These are phyloP conservation scores for Bubo scandiacus DNA, from an alignment of 2,113 vertebrate species.

Conservation along the genomic window DNA sequence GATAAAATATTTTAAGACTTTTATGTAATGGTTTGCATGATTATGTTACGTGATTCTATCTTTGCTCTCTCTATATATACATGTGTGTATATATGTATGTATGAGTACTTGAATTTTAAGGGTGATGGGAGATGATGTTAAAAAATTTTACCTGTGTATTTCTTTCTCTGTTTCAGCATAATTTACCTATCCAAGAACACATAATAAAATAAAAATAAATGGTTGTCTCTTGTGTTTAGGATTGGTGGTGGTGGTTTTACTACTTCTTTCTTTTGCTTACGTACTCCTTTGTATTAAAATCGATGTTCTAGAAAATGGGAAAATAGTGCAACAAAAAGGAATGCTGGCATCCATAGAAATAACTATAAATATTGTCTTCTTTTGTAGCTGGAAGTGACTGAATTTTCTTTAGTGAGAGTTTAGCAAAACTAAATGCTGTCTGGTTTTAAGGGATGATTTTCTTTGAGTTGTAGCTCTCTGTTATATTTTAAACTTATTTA, in stretches of 20 bases:
- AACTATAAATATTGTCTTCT: background rate
- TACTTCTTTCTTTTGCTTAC: background rate
- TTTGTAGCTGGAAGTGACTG: background rate
- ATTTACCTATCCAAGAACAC: background rate
- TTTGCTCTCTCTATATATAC: background rate
- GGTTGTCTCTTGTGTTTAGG: background rate
- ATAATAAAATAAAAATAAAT: background rate
- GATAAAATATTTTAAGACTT: background rate
- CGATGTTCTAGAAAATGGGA: background rate
- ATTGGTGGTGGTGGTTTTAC: background rate
- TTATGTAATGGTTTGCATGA: background rate
- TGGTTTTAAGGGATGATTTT: background rate
- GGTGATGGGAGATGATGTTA: background rate
- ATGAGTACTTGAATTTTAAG: background rate
- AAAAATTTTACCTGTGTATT: background rate
- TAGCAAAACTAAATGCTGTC: background rate
- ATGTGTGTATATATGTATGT: background rate
- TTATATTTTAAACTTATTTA: background rate
- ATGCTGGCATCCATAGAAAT: background rate
- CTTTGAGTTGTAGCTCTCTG: background rate
- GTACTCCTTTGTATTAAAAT: background rate
- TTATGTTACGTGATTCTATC: background rate
- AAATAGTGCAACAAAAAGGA: background rate
- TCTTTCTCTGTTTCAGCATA: background rate
- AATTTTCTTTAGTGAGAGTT: background rate